Evolutionary conservation across 2,113 vertebrate genomes (phyloP), one percentile per base, ranked within the genome.

Genomic region (Macaca nemestrina): DNA sequence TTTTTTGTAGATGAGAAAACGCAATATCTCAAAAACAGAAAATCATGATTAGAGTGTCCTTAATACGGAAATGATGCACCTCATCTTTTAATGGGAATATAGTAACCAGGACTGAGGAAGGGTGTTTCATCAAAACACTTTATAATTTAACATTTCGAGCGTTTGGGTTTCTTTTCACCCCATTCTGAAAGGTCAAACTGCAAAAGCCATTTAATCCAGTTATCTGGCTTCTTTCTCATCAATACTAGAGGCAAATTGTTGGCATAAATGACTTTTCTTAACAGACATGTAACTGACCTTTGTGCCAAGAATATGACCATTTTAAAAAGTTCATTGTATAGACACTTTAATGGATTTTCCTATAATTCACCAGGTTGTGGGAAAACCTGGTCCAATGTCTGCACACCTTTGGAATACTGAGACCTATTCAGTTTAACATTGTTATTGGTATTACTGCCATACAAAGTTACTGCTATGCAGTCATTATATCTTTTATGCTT

Each of bases 121-220:
- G 57, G 30, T 38, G 8, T 90, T 94, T 90, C 70, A 35, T 76
- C 73, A 61, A 85, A 97, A 87, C 73, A 88, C 92, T 91, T 94
- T 90, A 70, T 88, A 97, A 97, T 20, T 92, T 95, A 94, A 59
- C 83, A 40, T 93, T 96, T 89, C 89, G 73, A 87, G 91, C 68
- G 35, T 88, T 95, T 91, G 61, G 64, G 38, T 80, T 97, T 92
- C 87, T 96, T 92, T 97, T 95, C 87, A 85, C 84, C 87, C 86
- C 94, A 22, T 80, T 84, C 72, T 10, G 0, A 40, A 70, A 97
- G 96, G 96, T 95, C 96, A 97, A 91, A 91, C 38, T 78, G 92
- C 70, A 96, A 97, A 97, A 97, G 92, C 96, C 70, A 95, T 92
- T 94, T 97, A 97, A 97, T 97, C 80, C 95, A 96, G 96, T 98